Percentiles rank a stretch among this genome's conserved stretches.
Evolutionary conservation across 2,888 invertebrate species (phyloP).

Genomic region (Pardosa pseudoannulata): DNA sequence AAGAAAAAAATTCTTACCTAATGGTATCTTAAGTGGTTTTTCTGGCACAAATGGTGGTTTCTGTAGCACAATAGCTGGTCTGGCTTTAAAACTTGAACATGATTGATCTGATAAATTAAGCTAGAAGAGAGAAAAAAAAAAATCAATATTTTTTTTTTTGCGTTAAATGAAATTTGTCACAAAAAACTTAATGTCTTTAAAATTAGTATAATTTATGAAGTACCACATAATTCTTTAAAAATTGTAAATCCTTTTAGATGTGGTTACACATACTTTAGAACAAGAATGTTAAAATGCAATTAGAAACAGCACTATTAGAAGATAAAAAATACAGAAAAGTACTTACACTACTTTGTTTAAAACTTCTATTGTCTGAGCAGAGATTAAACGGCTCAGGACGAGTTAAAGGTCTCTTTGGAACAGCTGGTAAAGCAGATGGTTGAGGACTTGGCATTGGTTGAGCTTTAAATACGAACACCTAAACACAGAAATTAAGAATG

Average conservation of each 20-base stretch:
- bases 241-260: no score
- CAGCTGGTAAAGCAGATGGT: slow-evolving; percentile 25
- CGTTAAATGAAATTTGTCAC: no score
- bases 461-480: slow-evolving; percentile 54
- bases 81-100: slow-evolving; percentile 81
- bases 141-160: no score
- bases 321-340: no score
- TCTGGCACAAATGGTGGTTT: slow-evolving; percentile 84
- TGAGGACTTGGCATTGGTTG: slow-evolving; percentile 43
- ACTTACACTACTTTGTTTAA: slow-evolving; percentile 35
- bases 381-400: slow-evolving; percentile 77
- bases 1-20: no score
- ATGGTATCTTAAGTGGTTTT: slow-evolving; percentile 79
- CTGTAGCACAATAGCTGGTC: slow-evolving; percentile 81
- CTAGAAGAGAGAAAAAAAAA: slow-evolving; percentile 2
- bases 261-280: no score
- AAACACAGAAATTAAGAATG: no score
- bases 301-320: no score
- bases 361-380: neutral
- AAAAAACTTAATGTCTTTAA: no score
- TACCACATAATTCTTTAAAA: no score
- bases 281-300: no score
- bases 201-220: no score
- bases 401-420: slow-evolving; percentile 72
- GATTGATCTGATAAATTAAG: slow-evolving; percentile 52